Evolutionary conservation across 2,888 invertebrate species (phyloP).

Genomic region (Clostera curtula): DNA sequence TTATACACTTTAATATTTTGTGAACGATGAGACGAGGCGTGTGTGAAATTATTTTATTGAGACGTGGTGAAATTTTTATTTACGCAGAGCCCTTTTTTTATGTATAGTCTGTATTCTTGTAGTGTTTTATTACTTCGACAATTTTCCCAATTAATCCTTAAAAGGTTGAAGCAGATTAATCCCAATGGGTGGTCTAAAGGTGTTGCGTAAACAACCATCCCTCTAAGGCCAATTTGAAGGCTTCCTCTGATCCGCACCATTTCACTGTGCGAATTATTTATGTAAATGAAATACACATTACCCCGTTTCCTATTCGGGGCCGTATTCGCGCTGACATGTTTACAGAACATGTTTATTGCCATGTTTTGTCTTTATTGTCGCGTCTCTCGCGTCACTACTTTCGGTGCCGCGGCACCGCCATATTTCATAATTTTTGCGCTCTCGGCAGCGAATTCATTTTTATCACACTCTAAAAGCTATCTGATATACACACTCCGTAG

Average conservation of each 20-base stretch:
- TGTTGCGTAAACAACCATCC: slow-evolving; percentile 52
- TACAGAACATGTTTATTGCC: slow-evolving; percentile 57
- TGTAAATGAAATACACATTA: slow-evolving; percentile 70
- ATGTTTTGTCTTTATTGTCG: slow-evolving; percentile 61
- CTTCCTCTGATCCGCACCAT: slow-evolving; percentile 39
- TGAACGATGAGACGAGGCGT: slow-evolving; percentile 66
- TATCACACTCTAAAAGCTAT: slow-evolving; percentile 40
- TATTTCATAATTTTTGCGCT: slow-evolving; percentile 47
- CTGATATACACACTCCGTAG: slow-evolving; percentile 28
- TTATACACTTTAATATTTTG: slow-evolving; percentile 71
- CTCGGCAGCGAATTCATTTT: slow-evolving; percentile 33
- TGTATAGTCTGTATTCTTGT: no score
- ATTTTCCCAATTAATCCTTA: slow-evolving; percentile 28
- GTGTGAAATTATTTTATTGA: slow-evolving; percentile 61
- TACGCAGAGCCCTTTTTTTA: no score
- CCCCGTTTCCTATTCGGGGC: slow-evolving; percentile 52
- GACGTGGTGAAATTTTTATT: slow-evolving; percentile 48
- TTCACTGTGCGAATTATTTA: slow-evolving; percentile 61
- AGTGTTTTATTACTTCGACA: slow-evolving; percentile 17
- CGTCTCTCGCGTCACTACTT: slow-evolving; percentile 47
- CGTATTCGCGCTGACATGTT: slow-evolving; percentile 48
- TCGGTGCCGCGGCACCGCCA: slow-evolving; percentile 21
- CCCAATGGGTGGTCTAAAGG: slow-evolving; percentile 43
- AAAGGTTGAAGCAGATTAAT: slow-evolving; percentile 51
- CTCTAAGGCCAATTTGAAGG: no score